phyloP scores from a whole-genome alignment of 2,113 vertebrate species.

The Chamaetylas fuelleborni region DNA sequence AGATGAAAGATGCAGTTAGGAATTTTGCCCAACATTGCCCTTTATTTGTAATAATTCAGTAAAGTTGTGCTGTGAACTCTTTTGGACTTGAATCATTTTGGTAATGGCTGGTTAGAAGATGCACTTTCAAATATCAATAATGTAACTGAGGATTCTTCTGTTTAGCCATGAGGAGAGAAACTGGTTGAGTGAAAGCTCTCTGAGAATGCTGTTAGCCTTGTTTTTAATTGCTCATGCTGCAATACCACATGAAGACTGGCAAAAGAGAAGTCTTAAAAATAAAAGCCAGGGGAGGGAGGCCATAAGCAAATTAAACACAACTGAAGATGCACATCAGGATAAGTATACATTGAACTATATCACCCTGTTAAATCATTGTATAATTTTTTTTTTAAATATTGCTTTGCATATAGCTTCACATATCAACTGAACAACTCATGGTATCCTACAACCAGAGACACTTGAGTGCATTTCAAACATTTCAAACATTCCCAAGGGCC shows the following conservation, averaged over 20 bases:
- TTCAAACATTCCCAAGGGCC: not conserved
- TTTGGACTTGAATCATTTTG: not conserved
- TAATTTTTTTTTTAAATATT: not conserved
- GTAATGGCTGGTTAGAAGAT: not conserved
- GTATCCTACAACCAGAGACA: not conserved
- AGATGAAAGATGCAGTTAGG: not conserved
- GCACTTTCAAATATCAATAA: not conserved
- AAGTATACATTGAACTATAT: not conserved
- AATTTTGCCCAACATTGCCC: not conserved
- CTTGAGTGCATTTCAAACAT: not conserved
- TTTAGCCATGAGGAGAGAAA: not conserved
- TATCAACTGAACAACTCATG: not conserved
- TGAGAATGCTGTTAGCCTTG: not conserved
- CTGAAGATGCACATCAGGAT: not conserved
- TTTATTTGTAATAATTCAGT: not conserved
- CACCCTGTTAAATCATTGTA: not conserved
- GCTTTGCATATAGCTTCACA: not conserved
- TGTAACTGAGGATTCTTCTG: not conserved
- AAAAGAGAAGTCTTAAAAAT: not conserved
- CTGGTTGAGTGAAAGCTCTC: not conserved
- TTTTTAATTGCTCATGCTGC: not conserved
- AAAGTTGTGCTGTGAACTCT: not conserved
- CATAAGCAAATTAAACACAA: not conserved
- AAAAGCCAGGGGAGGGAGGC: not conserved
- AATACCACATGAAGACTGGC: not conserved